Base-by-base conservation (phyloP, 2,888 invertebrate genomes). In the Dioctria linearis region DNA sequence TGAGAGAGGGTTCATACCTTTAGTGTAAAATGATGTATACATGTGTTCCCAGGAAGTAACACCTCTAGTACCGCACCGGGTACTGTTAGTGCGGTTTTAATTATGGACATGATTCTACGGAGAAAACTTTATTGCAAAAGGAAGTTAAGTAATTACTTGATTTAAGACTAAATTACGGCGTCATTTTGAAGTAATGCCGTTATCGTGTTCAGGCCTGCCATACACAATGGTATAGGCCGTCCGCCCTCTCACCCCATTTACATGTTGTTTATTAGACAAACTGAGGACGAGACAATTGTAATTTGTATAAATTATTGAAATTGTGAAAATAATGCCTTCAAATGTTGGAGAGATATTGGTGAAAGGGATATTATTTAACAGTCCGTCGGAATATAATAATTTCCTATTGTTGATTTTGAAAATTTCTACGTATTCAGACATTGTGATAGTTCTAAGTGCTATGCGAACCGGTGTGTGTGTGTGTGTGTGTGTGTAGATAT, bases 101-200 rank as follows among this genome's bases (percentile, higher is more conserved):
- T 82, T 82, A 82, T 75, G 82, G 82, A 82, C 82, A 82, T 76
- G 82, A 82, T 79, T 76, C 67, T 71, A 80, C 78, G 71, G 82
- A 78, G 80, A 43, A 78, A 79, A 61, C 69, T 80, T 82, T 81
- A 82, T 80, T 79, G 82, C 75, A 40, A 79, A 76, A 79, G 82
- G 79, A 82, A 82, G 81, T 82, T 78, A 82, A 82, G 82, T 82
- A 82, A 82, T 82, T 82, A 81, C 81, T 81, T 82, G 80, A 82
- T 82, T 82, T 82, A 82, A 81, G 76, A 82, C 82, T 81, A 82
- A 82, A 81, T 82, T 82, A 82, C 80, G 76, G 42, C 65, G 80
- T 81, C 80, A 81, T 82, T 82, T 82, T 81, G 78, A 81, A 80
- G 82, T 82, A 82, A 82, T 82, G 80, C 82, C 78, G 75, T 82